phyloP scores from a whole-genome alignment of 2,113 vertebrate genomes.

The Rutilus rutilus region DNA sequence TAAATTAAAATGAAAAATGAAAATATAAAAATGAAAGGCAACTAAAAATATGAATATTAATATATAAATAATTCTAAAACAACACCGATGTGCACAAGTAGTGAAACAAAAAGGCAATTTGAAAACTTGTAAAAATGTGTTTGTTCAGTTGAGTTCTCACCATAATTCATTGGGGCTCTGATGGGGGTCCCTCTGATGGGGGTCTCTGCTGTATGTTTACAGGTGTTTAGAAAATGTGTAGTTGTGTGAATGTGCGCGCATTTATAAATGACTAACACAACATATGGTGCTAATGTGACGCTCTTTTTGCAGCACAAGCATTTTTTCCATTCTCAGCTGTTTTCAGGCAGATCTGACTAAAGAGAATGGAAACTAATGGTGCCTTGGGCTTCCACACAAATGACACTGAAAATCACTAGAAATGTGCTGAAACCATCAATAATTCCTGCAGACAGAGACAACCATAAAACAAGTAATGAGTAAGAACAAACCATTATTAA shows the following conservation, averaged over 20 bases:
- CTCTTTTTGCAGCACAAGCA: not conserved
- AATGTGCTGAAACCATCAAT: not conserved
- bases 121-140: not conserved
- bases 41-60: not conserved
- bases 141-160: not conserved
- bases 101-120: not conserved
- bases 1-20: not conserved
- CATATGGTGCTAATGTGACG: constrained; percentile 15
- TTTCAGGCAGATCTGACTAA: not conserved
- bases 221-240: constrained; percentile 2
- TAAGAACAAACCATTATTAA: not conserved
- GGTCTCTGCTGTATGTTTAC: constrained; percentile 16
- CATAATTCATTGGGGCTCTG: not conserved
- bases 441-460: not conserved
- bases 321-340: constrained; percentile 31
- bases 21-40: not conserved
- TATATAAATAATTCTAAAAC: not conserved
- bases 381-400: not conserved
- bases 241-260: not conserved
- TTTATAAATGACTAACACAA: constrained; percentile 28
- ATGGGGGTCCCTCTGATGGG: constrained; percentile 21
- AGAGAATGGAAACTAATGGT: constrained; percentile 21
- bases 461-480: constrained; percentile 16
- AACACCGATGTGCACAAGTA: not conserved
- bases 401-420: not conserved